Conservation (phyloP, 1,140 invertebrate species). For the Drosophila fuyamai region DNA sequence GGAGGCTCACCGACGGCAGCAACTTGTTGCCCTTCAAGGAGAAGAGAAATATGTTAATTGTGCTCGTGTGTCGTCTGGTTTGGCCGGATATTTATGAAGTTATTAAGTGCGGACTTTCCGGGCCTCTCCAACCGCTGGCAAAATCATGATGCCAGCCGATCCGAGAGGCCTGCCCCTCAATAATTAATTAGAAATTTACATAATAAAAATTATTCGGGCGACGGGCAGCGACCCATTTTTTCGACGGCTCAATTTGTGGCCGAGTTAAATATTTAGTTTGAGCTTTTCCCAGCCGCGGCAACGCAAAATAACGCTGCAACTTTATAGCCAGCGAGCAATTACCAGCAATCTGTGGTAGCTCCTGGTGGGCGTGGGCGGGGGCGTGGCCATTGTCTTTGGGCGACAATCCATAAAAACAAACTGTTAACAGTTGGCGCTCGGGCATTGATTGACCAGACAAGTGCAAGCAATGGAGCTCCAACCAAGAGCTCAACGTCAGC, state of each 20-base stretch:
- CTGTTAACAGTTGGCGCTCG: slow-evolving; percentile 72
- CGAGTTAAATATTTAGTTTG: slow-evolving; percentile 75
- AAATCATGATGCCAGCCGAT: slow-evolving; percentile 24
- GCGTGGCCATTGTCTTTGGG: slow-evolving; percentile 67
- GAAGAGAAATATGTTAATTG: slow-evolving; percentile 70
- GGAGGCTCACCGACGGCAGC: slow-evolving; percentile 28
- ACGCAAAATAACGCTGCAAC: slow-evolving; percentile 36
- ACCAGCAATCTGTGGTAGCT: slow-evolving; percentile 53
- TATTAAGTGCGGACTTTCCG: slow-evolving; percentile 65
- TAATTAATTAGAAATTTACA: slow-evolving; percentile 70
- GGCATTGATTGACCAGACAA: slow-evolving; percentile 81
- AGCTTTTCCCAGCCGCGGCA: slow-evolving; percentile 6
- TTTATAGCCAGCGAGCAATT: slow-evolving; percentile 73
- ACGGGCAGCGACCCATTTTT: slow-evolving; percentile 16
- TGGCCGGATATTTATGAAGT: slow-evolving; percentile 52
- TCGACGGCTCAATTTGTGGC: slow-evolving; percentile 43
- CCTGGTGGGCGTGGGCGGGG: background rate
- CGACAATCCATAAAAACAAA: slow-evolving; percentile 77
- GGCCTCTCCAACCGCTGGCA: slow-evolving; percentile 14
- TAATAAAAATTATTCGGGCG: slow-evolving; percentile 42
- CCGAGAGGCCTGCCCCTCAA: slow-evolving; percentile 43
- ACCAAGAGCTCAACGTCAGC: slow-evolving; percentile 29
- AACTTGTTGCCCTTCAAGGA: slow-evolving; percentile 62
- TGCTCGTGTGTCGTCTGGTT: slow-evolving; percentile 40
- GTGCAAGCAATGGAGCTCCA: slow-evolving; percentile 72